phyloP scores from a whole-genome alignment of 2,113 vertebrate genomes.

The Anseranas semipalmata region DNA sequence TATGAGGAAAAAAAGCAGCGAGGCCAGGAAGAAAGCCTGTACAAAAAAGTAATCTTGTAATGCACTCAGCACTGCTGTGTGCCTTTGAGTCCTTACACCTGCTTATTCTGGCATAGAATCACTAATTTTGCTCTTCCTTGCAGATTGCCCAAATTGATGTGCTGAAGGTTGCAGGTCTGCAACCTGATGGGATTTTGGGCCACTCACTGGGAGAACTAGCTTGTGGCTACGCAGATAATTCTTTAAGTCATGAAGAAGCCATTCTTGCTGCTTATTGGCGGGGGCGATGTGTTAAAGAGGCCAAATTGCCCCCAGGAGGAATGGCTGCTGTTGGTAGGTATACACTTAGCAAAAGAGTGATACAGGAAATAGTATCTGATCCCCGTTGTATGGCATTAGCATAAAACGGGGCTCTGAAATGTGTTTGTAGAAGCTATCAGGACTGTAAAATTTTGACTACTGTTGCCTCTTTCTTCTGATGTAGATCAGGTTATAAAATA shows the following conservation, averaged over 20 bases:
- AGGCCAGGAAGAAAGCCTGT: background rate
- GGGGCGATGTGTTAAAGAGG: conserved; percentile 91
- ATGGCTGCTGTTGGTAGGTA: conserved; percentile 96
- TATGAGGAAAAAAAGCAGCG: background rate
- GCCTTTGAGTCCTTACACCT: background rate
- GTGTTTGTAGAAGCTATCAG: background rate
- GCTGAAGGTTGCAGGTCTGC: conserved; percentile 85
- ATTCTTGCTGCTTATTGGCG: conserved; percentile 93
- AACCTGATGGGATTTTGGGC: conserved; percentile 91
- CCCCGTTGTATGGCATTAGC: background rate
- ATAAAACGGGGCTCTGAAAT: background rate
- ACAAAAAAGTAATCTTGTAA: background rate
- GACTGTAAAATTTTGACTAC: background rate
- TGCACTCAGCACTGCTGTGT: background rate
- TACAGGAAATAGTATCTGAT: background rate
- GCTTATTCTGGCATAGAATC: background rate
- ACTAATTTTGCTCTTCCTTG: background rate
- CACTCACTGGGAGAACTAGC: conserved; percentile 95
- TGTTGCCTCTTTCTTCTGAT: background rate
- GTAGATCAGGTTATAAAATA: background rate
- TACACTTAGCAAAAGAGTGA: background rate
- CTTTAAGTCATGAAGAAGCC: conserved; percentile 87
- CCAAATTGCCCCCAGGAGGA: conserved; percentile 85
- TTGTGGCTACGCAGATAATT: conserved; percentile 94
- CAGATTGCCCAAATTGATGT: conserved; percentile 95